Evolutionary conservation across 1,140 invertebrate species (phyloP), one percentile per base, ranked within the genome.

Genomic region (Tetragonula clypearis): DNA sequence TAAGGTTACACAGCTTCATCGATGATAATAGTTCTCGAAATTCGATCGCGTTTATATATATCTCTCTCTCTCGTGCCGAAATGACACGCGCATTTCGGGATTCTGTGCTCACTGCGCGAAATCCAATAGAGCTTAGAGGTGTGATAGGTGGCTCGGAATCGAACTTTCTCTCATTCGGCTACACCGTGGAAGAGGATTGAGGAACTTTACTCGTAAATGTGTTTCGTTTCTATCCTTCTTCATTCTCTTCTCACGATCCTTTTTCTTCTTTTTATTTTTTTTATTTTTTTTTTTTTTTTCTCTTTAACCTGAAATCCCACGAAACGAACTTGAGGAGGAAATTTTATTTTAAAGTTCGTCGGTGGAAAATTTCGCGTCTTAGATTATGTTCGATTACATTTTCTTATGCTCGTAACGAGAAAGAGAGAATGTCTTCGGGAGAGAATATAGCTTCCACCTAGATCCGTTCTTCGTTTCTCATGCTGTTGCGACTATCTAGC

Each of bases 131-230:
- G n/a, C 79, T 80, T 80, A 41, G 30, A 30, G 23, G 35, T 19
- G 79, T 72, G 68, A 80, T 72, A 66, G 79, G 66, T 60, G 11
- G 68, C 53, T 80, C 68, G 56, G 68, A 35, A 80, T 79, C 65
- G 79, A 72, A 80, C 21, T 21, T 56, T 5, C 35, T 41, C 35
- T 30, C 11, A 21, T 79, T 56, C 30, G 26, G 4, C 11, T 69
- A 14, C 23, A 30, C 9, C 21, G 14, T 21, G 9, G 6, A 41
- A 5, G 8, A 19, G 55, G 55, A 72, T 80, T 72, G 53, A 41
- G 21, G 65, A 79, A 68, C 55, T 56, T 35, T 15, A 17, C 49
- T 73, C 41, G 71, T 73, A 72, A 75, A 72, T 30, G 55, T 60
- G 68, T 60, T 55, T 26, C 66, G 30, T 55, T 8, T 21, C 12